Conservation (phyloP, 2,888 invertebrate genomes). For the Latrodectus hesperus region DNA sequence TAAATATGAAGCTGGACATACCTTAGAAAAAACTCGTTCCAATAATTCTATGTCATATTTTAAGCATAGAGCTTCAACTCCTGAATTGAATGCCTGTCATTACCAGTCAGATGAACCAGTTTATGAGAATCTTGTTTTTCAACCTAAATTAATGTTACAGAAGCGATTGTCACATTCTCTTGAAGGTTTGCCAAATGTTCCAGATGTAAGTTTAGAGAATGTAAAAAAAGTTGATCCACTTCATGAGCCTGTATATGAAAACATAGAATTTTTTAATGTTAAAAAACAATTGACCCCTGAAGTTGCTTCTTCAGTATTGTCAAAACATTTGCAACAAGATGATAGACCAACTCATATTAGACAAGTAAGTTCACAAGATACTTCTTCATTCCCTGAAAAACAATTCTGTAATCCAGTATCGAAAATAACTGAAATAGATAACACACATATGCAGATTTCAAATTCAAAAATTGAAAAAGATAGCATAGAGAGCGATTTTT, state of each 20-base stretch:
- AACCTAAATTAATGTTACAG: conserved; percentile 26
- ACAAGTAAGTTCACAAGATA: conserved; percentile 16
- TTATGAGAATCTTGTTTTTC: conserved; percentile 61
- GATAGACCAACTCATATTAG: background rate
- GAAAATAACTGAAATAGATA: conserved; percentile 6
- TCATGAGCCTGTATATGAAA: conserved; percentile 57
- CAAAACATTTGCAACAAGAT: conserved; percentile 1
- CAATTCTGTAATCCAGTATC: conserved; percentile 36
- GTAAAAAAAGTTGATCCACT: background rate
- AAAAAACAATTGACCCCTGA: background rate
- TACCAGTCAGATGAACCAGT: conserved; percentile 62
- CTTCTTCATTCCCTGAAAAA: conserved; percentile 11
- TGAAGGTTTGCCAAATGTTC: conserved; percentile 78
- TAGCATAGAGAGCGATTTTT: conserved; percentile 55
- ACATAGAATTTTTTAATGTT: conserved; percentile 40
- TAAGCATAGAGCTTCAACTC: conserved; percentile 66
- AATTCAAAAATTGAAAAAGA: conserved; percentile 3
- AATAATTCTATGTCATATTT: conserved; percentile 53
- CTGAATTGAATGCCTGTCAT: conserved; percentile 53
- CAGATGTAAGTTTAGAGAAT: background rate
- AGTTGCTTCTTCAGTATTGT: background rate
- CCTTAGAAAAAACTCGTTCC: conserved; percentile 68
- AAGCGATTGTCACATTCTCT: conserved; percentile 79
- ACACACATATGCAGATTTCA: background rate
- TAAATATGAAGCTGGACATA: conserved; percentile 70